Evolutionary conservation across 2,797 vertebrate genomes (phyloP).

Genomic region (Varecia variegata): DNA sequence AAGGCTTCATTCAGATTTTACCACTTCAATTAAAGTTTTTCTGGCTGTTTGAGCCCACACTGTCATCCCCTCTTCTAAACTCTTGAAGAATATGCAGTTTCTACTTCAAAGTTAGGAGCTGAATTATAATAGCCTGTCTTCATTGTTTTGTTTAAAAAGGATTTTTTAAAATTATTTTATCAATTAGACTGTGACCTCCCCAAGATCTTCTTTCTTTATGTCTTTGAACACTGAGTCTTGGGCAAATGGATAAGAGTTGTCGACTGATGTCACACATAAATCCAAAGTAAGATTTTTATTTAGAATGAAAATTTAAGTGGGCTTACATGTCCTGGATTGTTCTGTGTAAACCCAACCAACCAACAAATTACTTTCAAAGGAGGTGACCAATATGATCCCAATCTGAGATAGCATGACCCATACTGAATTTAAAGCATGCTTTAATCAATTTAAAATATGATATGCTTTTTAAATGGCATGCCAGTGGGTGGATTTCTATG

Average conservation of each 20-base stretch:
- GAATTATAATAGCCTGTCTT: neutral
- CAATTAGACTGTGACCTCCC: neutral
- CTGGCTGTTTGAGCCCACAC: neutral
- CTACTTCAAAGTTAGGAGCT: neutral
- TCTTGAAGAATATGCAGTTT: neutral
- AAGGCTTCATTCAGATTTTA: neutral
- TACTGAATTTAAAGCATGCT: neutral
- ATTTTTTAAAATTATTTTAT: neutral
- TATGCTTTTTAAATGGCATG: neutral
- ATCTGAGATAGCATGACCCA: neutral
- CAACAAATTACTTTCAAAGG: neutral
- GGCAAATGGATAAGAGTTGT: neutral
- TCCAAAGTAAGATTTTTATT: conserved; percentile 7
- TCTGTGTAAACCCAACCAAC: neutral
- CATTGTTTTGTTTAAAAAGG: neutral
- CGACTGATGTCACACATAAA: neutral
- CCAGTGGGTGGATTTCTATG: neutral
- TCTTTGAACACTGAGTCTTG: neutral
- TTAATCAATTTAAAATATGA: neutral
- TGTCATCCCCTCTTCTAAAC: neutral
- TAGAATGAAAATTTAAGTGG: neutral
- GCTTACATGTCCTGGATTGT: neutral
- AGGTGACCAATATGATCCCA: neutral
- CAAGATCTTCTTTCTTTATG: neutral
- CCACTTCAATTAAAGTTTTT: neutral